Evolutionary conservation across 92 coral and sea anemone genomes (phyloP), one percentile per base, ranked within the genome.

Genomic region (Montipora capitata): DNA sequence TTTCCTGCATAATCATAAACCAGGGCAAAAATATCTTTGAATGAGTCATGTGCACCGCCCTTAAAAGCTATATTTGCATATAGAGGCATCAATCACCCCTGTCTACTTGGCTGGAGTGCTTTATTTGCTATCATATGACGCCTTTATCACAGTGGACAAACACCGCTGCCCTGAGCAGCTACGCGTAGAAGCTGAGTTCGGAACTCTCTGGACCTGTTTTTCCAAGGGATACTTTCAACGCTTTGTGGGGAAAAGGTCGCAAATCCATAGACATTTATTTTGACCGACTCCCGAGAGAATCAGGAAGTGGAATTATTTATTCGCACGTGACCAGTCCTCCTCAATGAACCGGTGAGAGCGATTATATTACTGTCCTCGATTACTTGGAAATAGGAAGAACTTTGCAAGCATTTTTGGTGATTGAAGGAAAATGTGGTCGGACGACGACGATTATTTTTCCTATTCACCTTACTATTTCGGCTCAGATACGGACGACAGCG

Each of bases 341-440:
- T 44, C 81, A 10, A 42, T 16, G 42, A 12, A 20, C 72, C 43
- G 2, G 68, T 76, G 35, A 13, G 63, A 20, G 56, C 11, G 20
- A 13, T 78, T 45, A 72, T 64, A 59, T 72, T 72, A 79, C 43
- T 65, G 2, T n/a, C 13, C 5, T 35, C 18, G 39, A 12, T 2
- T 62, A 43, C 59, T 44, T 11, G 43, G 72, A 78, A 62, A 42
- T 64, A 67, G 43, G 43, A 44, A 16, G 52, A 10, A 48, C 70
- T 78, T 10, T 2, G 48, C 20, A 64, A 48, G 11, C 48, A 7
- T 4, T 13, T 8, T 10, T 48, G 61, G 11, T 15, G 40, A 4
- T 68, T 81, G 48, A 66, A 5, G 42, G 0, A 79, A 12, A 62
- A 83, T 83, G 87, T 83, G 87, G 87, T 83, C 79, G 63, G 87